Base-by-base conservation (phyloP, 2,888 invertebrate genomes). In the Megaustenia siamemsis region DNA sequence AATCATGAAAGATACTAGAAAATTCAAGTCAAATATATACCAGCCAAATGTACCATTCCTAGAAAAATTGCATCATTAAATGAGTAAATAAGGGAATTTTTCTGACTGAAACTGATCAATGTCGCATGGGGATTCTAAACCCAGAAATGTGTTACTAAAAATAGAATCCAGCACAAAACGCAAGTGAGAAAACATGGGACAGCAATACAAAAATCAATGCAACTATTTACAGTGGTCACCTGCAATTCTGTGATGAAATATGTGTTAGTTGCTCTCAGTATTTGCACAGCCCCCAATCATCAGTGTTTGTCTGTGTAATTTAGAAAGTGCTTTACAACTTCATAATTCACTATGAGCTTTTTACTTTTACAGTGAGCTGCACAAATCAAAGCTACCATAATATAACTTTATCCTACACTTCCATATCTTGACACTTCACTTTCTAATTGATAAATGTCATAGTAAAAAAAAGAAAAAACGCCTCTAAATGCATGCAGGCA, bases 151-250 rank as follows among this genome's bases (percentile, higher is more conserved):
- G 69, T 69, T 38, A 40, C 40, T 69, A 63, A 40, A 40, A 69
- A 69, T 40, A 40, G 69, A 38, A 69, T 40, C 2, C 40, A 24
- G 1, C 38, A 69, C 21, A 6, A 38, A 35, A 69, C 21, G 40
- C 24, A 21, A 24, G n/a, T 28, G 21, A 63, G 2, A 40, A 69
- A 69, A 69, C 69, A 69, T 69, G 69, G 24, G 40, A 40, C 40
- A 35, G 35, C 68, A 68, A 68, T 38, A 68, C 10, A 35, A 68
- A 63, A 69, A 69, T 69, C 69, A 69, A 69, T 69, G 40, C 2
- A 69, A 38, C 21, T 40, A 69, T 69, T 69, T 38, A 40, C 69
- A 38, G 40, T 40, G 4, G 69, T 5, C 69, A 15, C 40, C n/a
- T 40, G 40, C 24, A 69, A 40, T 6, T 69, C 38, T 63, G 69